Conservation (phyloP, 2,113 vertebrate genomes). For the Colossoma macropomum region DNA sequence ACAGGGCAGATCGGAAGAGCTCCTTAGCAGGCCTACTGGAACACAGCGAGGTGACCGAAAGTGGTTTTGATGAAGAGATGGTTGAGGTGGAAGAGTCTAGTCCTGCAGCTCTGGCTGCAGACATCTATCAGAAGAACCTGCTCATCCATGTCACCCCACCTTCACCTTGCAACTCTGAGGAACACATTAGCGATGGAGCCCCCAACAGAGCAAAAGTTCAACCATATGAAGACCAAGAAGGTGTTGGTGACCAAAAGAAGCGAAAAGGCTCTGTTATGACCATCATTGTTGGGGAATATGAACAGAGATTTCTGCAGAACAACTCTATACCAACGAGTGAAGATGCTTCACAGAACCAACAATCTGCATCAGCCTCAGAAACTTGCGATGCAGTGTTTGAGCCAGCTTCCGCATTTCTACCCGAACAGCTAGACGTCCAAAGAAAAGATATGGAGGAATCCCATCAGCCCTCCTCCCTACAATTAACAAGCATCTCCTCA, state of each 20-base stretch:
- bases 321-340: conserved; percentile 44
- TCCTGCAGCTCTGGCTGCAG: conserved; percentile 25
- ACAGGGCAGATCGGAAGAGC: conserved; percentile 37
- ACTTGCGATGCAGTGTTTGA: conserved; percentile 38
- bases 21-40: conserved; percentile 55
- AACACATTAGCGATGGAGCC: conserved; percentile 55
- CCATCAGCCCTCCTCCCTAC: conserved; percentile 18
- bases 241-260: conserved; percentile 40
- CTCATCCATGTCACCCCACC: conserved; percentile 60
- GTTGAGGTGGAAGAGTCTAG: conserved; percentile 52
- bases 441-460: conserved; percentile 49
- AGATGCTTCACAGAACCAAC: conserved; percentile 51
- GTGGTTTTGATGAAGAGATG: conserved; percentile 69
- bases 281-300: conserved; percentile 61
- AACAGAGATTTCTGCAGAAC: conserved; percentile 69
- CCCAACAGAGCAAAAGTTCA: conserved; percentile 17
- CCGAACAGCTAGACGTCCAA: conserved; percentile 49
- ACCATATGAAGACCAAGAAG: conserved; percentile 8
- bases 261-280: conserved; percentile 67
- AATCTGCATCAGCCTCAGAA: conserved; percentile 48
- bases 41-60: conserved; percentile 64
- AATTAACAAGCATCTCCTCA: conserved; percentile 40
- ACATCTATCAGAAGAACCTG: conserved; percentile 45
- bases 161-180: conserved; percentile 65
- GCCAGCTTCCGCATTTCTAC: conserved; percentile 55